phyloP scores from a whole-genome alignment of 2,888 invertebrate species.

The Agrochola macilenta region DNA sequence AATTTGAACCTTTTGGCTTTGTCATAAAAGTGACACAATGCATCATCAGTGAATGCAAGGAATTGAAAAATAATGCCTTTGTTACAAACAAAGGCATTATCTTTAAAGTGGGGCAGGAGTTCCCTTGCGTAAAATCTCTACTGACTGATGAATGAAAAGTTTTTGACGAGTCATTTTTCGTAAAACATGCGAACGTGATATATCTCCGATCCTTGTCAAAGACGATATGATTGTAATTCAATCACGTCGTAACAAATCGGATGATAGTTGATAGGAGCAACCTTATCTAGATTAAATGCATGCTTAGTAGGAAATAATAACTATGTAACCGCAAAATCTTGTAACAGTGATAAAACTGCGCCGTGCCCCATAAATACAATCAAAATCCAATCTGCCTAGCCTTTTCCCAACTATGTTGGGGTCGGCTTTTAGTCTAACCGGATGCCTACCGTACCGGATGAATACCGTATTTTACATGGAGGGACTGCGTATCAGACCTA shows the following conservation, averaged over 20 bases:
- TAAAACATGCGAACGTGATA: neutral
- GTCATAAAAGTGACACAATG: neutral
- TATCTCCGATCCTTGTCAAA: neutral
- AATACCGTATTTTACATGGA: too few species aligned
- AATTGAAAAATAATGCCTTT: conserved; percentile 5
- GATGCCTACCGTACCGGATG: too few species aligned
- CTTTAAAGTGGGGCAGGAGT: conserved; percentile 24
- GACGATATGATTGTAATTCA: neutral
- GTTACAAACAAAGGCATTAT: too few species aligned
- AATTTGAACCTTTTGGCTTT: conserved; percentile 29
- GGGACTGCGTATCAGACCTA: too few species aligned
- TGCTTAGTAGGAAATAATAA: conserved; percentile 2
- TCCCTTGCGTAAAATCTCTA: conserved; percentile 16
- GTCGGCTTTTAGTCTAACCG: too few species aligned
- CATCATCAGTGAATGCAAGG: neutral
- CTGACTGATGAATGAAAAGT: conserved; percentile 6
- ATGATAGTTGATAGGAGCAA: neutral
- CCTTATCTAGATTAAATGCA: conserved; percentile 8
- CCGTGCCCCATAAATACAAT: too few species aligned
- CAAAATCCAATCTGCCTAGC: too few species aligned
- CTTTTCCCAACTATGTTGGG: too few species aligned
- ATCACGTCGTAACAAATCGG: neutral
- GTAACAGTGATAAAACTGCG: conserved; percentile 1
- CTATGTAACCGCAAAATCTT: neutral
- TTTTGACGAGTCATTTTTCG: neutral